phyloP scores from a whole-genome alignment of 2,797 vertebrate species.

The Sparus aurata region DNA sequence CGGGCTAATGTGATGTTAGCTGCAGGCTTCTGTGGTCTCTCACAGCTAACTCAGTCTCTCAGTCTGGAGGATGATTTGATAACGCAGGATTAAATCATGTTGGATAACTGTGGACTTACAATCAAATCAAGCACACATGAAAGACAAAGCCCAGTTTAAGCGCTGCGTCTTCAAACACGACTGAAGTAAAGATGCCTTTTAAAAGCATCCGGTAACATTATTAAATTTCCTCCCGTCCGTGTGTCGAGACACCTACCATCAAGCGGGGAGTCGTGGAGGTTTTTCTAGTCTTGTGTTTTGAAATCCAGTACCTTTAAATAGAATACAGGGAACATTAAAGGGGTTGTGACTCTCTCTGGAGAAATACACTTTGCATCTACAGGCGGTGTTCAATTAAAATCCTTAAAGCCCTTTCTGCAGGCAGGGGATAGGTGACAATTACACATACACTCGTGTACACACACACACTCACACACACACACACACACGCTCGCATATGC shows the following conservation, averaged over 20 bases:
- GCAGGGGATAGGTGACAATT: conserved; percentile 52
- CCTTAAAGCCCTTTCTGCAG: conserved; percentile 62
- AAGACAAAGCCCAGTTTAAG: conserved; percentile 15
- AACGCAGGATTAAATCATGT: conserved; percentile 11
- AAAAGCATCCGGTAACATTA: conserved; percentile 9
- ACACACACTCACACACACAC: conserved; percentile 4
- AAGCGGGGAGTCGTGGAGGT: conserved; percentile 11
- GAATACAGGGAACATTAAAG: conserved; percentile 58
- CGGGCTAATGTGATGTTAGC: conserved; percentile 2
- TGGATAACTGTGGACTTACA: conserved; percentile 21
- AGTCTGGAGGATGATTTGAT: conserved; percentile 17
- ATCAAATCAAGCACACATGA: conserved; percentile 11
- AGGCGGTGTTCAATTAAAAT: conserved; percentile 65
- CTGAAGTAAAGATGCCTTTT: conserved; percentile 20
- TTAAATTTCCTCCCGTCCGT: conserved; percentile 16
- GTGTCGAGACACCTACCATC: conserved; percentile 31
- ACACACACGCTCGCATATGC: conserved; percentile 5
- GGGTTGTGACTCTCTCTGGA: conserved; percentile 61
- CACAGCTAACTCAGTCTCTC: conserved; percentile 1
- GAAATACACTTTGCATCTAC: conserved; percentile 66
- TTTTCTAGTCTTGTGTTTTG: conserved; percentile 25
- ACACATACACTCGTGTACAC: conserved; percentile 20
- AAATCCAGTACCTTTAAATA: conserved; percentile 54
- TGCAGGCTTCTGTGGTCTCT: not conserved
- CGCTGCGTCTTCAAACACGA: not conserved